Conservation (phyloP, 2,113 vertebrate genomes). For the Phyllostomus discolor region DNA sequence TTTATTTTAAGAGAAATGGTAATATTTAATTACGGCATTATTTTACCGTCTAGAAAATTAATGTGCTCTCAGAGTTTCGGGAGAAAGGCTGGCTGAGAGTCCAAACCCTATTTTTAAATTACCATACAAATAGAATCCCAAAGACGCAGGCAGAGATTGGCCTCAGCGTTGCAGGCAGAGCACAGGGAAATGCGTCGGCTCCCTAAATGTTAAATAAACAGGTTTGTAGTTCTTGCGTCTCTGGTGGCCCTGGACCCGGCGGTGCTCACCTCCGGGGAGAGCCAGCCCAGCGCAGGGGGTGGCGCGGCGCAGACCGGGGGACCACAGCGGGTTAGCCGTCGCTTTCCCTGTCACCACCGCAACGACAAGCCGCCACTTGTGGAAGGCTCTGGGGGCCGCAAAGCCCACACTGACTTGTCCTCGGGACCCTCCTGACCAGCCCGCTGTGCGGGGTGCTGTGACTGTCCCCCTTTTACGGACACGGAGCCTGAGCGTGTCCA, state of each 20-base stretch:
- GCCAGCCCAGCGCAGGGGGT: accelerated
- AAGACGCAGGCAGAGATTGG: slow-evolving; percentile 53
- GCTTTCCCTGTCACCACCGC: accelerated
- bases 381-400: neutral
- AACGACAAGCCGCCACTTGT: accelerated
- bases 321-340: neutral
- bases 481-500: accelerated
- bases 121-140: slow-evolving; percentile 63
- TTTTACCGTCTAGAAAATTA: slow-evolving; percentile 60
- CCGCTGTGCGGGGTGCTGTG: neutral
- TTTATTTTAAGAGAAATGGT: slow-evolving; percentile 69
- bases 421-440: accelerated
- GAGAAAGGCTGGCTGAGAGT: neutral
- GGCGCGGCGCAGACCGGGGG: accelerated
- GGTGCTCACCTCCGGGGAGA: neutral
- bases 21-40: slow-evolving; percentile 69
- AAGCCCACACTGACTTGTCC: accelerated
- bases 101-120: slow-evolving; percentile 47
- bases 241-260: neutral
- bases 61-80: slow-evolving; percentile 30
- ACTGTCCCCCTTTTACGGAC: no score
- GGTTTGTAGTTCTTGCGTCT: neutral
- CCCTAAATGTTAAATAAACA: slow-evolving; percentile 29
- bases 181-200: neutral
- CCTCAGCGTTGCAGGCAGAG: neutral